These are phyloP conservation scores for Drosophila truncata DNA, from an alignment of 1,140 invertebrate genomes.

Conservation along the genomic window DNA sequence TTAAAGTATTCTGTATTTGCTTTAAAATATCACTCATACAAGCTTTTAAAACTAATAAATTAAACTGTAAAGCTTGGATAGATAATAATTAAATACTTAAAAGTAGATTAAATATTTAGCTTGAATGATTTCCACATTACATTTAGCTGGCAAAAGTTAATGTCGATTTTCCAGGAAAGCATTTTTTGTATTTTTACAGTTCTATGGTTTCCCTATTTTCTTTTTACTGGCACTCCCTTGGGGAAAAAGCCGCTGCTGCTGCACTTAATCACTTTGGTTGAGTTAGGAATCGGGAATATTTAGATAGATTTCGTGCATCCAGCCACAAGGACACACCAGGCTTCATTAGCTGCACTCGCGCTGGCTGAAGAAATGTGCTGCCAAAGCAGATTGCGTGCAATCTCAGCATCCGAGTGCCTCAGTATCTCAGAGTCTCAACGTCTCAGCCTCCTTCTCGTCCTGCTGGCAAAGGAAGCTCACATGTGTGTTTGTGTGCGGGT, in stretches of 20 bases:
- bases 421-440: conserved; percentile 55
- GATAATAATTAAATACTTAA: neutral
- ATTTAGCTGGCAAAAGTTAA: conserved; percentile 54
- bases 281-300: conserved; percentile 34
- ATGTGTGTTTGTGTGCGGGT: conserved; percentile 25
- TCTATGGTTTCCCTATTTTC: conserved; percentile 13
- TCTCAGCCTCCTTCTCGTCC: conserved; percentile 12
- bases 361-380: conserved; percentile 69
- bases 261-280: conserved; percentile 38
- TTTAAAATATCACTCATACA: neutral
- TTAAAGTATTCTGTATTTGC: neutral
- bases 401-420: conserved; percentile 57
- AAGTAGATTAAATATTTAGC: too few relatives aligned
- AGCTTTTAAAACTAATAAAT: neutral
- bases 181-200: conserved; percentile 35
- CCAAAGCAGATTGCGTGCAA: conserved; percentile 78
- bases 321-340: conserved; percentile 41
- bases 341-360: conserved; percentile 72
- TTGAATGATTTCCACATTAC: neutral
- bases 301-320: conserved; percentile 42
- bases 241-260: conserved; percentile 4
- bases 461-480: conserved; percentile 26
- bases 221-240: conserved; percentile 33
- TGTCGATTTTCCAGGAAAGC: conserved; percentile 44
- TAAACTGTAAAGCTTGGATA: neutral